phyloP scores from a whole-genome alignment of 1,140 invertebrate genomes.

The Melipona quadrifasciata region DNA sequence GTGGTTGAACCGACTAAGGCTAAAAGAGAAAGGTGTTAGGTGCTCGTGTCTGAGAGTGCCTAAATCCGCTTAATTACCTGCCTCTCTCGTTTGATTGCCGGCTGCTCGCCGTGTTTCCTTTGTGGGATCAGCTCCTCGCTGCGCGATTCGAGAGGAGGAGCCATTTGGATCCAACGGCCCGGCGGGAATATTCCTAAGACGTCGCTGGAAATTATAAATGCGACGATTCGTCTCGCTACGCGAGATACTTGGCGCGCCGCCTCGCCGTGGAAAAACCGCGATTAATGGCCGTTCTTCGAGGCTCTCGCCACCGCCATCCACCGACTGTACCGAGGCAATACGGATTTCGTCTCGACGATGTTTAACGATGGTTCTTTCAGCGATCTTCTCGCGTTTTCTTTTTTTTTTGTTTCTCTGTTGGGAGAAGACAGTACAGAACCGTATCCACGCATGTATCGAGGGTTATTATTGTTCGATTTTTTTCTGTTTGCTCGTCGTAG shows the following conservation, averaged over 20 bases:
- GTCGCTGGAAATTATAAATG: slow-evolving; percentile 40
- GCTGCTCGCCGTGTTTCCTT: slow-evolving; percentile 49
- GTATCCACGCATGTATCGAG: no score
- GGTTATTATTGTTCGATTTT: background rate
- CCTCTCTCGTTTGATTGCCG: slow-evolving; percentile 60
- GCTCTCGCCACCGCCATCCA: no score
- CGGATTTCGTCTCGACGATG: background rate
- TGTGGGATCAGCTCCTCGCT: slow-evolving; percentile 21
- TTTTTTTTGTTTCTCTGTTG: background rate
- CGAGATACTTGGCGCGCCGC: background rate
- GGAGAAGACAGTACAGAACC: no score
- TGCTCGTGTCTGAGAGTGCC: slow-evolving; percentile 58
- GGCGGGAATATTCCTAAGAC: slow-evolving; percentile 23
- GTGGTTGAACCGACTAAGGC: slow-evolving; percentile 50
- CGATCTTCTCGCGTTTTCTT: background rate
- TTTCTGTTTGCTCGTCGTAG: background rate
- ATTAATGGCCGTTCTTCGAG: background rate
- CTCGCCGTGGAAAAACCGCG: background rate
- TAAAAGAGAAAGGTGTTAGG: slow-evolving; percentile 41
- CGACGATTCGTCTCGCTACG: slow-evolving; percentile 48
- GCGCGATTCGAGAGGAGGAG: slow-evolving; percentile 26
- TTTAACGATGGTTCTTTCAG: background rate
- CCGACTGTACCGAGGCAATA: no score
- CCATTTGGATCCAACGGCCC: slow-evolving; percentile 38
- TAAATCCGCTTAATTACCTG: slow-evolving; percentile 67